phyloP scores from a whole-genome alignment of 2,888 invertebrate genomes.

The Hirtodrosophila duncani region DNA sequence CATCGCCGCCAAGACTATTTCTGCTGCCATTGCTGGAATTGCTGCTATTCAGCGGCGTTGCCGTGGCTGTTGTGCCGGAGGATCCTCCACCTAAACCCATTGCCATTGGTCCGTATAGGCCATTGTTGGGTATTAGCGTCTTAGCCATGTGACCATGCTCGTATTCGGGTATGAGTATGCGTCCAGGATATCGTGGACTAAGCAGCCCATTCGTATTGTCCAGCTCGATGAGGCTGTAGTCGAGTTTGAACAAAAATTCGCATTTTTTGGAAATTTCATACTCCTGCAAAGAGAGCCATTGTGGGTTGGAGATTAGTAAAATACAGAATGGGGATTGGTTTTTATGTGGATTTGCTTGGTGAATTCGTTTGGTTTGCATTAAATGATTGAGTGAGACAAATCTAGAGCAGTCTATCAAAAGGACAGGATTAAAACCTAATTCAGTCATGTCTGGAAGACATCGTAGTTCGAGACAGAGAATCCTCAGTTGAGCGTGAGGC shows the following conservation, averaged over 20 bases:
- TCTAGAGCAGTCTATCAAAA: too few relatives aligned
- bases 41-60: constrained; percentile 39
- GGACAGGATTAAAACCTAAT: too few relatives aligned
- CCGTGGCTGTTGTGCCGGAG: constrained; percentile 40
- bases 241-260: constrained; percentile 82
- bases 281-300: constrained; percentile 78
- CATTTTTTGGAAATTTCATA: constrained; percentile 82
- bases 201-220: constrained; percentile 84
- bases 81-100: constrained; percentile 22
- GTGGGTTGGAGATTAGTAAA: neutral
- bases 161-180: constrained; percentile 83
- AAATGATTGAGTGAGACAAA: too few relatives aligned
- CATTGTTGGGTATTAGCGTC: constrained; percentile 59
- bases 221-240: constrained; percentile 83
- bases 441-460: too few relatives aligned
- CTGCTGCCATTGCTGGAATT: constrained; percentile 41
- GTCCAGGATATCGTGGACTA: constrained; percentile 85
- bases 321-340: neutral
- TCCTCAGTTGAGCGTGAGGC: too few relatives aligned
- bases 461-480: too few relatives aligned
- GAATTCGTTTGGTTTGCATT: too few relatives aligned
- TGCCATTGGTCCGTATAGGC: constrained; percentile 20
- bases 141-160: constrained; percentile 77
- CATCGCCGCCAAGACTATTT: constrained; percentile 33
- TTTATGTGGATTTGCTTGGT: too few relatives aligned